phyloP scores from a whole-genome alignment of 2,888 invertebrate genomes.

The Andrena minutula region DNA sequence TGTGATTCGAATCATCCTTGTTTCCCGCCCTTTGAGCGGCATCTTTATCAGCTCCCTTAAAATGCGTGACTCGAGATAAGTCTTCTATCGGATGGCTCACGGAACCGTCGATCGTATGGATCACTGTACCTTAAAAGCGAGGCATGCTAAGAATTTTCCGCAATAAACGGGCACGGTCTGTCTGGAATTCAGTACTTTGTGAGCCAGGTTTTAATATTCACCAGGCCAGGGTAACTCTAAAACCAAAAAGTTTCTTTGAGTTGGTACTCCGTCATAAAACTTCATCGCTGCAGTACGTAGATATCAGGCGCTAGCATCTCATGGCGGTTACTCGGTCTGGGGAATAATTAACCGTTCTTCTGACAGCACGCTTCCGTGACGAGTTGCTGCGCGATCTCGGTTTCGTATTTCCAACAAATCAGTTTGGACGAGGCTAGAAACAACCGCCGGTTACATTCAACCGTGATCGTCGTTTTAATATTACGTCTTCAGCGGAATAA shows the following conservation, averaged over 20 bases:
- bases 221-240: background rate
- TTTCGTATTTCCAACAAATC: background rate
- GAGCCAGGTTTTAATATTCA: background rate
- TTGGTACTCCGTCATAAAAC: background rate
- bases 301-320: background rate
- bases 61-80: background rate
- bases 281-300: background rate
- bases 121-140: too few relatives aligned
- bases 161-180: background rate
- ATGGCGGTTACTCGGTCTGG: background rate
- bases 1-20: background rate
- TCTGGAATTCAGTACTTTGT: conserved; percentile 6
- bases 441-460: too few relatives aligned
- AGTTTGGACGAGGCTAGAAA: too few relatives aligned
- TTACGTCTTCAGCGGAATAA: too few relatives aligned
- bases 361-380: background rate
- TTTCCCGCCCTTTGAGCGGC: background rate
- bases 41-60: too few relatives aligned
- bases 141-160: background rate
- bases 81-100: background rate
- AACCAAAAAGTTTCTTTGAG: background rate
- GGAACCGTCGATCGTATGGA: background rate
- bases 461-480: too few relatives aligned
- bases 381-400: background rate
- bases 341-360: background rate